A percentile compares a stretch with the other conserved stretches of the same genome.
Conservation (phyloP, 2,797 vertebrate species). For the Coracias cyanogaster region DNA sequence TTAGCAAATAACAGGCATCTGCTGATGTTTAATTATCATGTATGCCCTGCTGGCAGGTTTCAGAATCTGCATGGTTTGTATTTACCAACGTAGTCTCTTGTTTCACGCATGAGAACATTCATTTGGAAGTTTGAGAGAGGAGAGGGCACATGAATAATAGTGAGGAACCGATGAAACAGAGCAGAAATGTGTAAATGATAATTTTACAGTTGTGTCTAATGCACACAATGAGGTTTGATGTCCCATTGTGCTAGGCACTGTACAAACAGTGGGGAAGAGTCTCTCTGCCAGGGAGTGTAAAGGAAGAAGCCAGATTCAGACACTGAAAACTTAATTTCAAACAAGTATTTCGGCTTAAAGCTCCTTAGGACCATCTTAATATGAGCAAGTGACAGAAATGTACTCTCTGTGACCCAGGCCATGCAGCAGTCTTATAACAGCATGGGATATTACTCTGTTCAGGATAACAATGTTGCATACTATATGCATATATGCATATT, state of each 20-base stretch:
- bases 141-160: neutral
- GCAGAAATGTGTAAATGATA: neutral
- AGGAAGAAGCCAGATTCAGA: neutral
- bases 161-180: neutral
- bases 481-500: neutral
- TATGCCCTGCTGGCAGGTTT: conserved; percentile 21
- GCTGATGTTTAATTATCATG: conserved; percentile 61
- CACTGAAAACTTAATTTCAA: neutral
- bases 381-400: neutral
- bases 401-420: neutral
- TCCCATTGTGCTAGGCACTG: neutral
- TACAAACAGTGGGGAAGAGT: neutral
- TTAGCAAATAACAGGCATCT: conserved; percentile 56
- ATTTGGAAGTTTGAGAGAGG: neutral
- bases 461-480: neutral
- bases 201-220: conserved; percentile 39
- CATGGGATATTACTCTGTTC: neutral
- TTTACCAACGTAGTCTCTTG: neutral
- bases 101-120: conserved; percentile 26
- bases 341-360: neutral
- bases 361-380: neutral
- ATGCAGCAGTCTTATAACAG: neutral
- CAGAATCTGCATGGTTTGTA: conserved; percentile 16
- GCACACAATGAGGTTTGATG: neutral
- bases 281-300: neutral